Conservation (phyloP, 2,113 vertebrate species). For the Syrrhaptes paradoxus region DNA sequence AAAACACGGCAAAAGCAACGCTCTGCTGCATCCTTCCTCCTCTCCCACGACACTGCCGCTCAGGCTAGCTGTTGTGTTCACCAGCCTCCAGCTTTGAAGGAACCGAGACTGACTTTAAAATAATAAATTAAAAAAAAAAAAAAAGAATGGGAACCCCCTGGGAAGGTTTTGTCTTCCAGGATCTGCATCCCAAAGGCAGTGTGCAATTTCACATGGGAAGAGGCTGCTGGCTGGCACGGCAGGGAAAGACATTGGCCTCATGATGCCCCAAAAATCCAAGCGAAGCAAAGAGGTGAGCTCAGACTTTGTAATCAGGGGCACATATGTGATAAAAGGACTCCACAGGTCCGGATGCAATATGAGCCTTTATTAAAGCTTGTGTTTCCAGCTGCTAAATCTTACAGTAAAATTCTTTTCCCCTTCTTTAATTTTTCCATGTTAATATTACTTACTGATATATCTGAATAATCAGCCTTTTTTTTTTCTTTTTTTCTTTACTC, state of each 20-base stretch:
- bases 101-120: background rate
- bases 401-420: background rate
- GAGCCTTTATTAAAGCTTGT: background rate
- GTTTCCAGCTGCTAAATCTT: background rate
- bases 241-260: background rate
- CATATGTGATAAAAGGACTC: background rate
- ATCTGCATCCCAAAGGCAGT: background rate
- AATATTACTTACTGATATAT: background rate
- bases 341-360: rapidly evolving
- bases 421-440: background rate
- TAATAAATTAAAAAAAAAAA: background rate
- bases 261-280: background rate
- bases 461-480: background rate
- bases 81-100: background rate
- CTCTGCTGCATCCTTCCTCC: background rate
- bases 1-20: background rate
- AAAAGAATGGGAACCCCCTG: background rate
- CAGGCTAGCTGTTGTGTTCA: background rate
- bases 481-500: background rate
- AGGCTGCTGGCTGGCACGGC: background rate
- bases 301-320: background rate
- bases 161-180: background rate
- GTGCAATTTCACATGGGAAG: background rate
- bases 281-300: background rate
- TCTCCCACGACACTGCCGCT: background rate